Evolutionary conservation across 2,113 vertebrate genomes (phyloP).

Genomic region (Dipodomys spectabilis): DNA sequence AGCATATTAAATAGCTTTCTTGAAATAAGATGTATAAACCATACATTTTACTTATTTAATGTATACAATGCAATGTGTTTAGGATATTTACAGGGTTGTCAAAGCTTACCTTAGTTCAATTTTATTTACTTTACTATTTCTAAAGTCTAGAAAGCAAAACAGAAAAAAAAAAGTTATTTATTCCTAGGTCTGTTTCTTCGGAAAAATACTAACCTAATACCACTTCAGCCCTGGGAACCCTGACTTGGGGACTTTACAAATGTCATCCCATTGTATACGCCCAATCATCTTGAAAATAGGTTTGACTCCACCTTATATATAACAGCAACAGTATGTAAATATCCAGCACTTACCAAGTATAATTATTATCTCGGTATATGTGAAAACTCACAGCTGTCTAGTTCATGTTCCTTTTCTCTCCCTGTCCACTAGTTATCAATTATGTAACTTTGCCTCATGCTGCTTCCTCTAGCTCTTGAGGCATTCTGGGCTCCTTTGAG

Average conservation of each 20-base stretch:
- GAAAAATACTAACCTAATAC: neutral
- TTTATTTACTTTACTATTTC: neutral
- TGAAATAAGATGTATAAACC: neutral
- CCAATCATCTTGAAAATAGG: neutral
- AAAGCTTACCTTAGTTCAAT: neutral
- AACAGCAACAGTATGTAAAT: neutral
- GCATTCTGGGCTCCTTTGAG: neutral
- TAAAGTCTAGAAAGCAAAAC: neutral
- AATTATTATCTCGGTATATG: neutral
- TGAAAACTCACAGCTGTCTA: neutral
- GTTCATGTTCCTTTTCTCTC: neutral
- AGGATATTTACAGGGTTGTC: neutral
- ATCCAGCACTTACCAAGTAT: neutral
- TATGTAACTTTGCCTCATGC: neutral
- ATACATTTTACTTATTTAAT: neutral
- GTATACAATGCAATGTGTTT: neutral
- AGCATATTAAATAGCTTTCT: conserved; percentile 29
- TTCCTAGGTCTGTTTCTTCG: conserved; percentile 22
- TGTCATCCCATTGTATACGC: neutral
- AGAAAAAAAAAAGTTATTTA: neutral
- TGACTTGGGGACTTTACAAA: neutral
- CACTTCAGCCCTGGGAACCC: neutral
- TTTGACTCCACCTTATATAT: neutral
- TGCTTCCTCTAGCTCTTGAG: neutral
- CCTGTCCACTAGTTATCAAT: neutral